Evolutionary conservation across 2,113 vertebrate genomes (phyloP), one percentile per base, ranked within the genome.

Genomic region (Aix galericulata): DNA sequence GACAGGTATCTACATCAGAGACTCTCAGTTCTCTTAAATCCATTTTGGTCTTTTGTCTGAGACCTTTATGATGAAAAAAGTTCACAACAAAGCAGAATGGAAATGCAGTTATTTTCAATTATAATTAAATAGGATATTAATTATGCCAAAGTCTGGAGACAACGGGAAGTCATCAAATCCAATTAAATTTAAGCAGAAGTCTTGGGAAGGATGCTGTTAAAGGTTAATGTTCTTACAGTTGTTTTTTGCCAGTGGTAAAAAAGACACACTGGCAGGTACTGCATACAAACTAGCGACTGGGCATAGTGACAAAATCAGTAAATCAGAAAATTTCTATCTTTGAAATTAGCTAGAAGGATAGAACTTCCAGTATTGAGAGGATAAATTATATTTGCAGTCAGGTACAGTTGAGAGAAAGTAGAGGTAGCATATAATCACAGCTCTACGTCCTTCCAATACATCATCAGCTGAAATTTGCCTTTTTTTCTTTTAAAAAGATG

Each of bases 91-190:
- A 83, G n/a, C 13, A 52, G 42, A 26, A 76, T 53, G 13, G 59
- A 97, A 80, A 94, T 91, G 3, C 64, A 79, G 18, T 25, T 68
- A n/a, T 87, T 89, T 93, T 72, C 9, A 83, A 27, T 88, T 80
- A 78, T 72, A 84, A 94, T 87, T 84, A 94, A 89, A 88, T 78
- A 55, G 13, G 2, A 64, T 55, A 31, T 38, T 88, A 89, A 79
- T 79, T 88, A 82, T 15, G 6, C 63, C 58, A 59, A 93, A 95
- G 86, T 82, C 82, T 94, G 68, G n/a, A 93, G 82, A 76, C 12
- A 94, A 38, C 23, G 81, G 71, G 58, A 75, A 94, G 32, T 82
- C 74, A 73, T 82, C 38, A 59, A 46, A 55, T 72, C 67, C 26
- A 82, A 64, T 93, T 79, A 95, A 82, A 75, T 92, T 44, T 52